These are phyloP conservation scores for Salvator merianae DNA, from an alignment of 2,113 vertebrate genomes.

Conservation along the genomic window DNA sequence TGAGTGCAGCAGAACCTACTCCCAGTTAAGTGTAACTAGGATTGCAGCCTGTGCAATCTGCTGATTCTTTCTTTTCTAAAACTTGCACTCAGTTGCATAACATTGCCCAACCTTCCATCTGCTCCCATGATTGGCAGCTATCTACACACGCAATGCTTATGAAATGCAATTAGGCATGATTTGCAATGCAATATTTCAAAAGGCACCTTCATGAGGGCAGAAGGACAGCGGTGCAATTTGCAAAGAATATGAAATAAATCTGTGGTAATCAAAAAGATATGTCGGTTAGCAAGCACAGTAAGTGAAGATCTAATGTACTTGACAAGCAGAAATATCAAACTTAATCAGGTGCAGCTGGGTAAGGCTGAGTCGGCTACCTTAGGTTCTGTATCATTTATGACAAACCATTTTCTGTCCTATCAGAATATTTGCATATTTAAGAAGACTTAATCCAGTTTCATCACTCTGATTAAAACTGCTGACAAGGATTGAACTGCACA, in stretches of 20 bases:
- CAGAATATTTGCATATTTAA: constrained; percentile 66
- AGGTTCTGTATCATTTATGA: constrained; percentile 55
- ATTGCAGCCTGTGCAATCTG: not conserved
- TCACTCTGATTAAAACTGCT: constrained; percentile 63
- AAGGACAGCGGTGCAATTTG: not conserved
- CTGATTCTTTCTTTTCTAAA: constrained; percentile 3
- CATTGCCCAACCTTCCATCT: not conserved
- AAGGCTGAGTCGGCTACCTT: constrained; percentile 17
- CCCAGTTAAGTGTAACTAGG: not conserved
- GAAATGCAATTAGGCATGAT: constrained; percentile 19
- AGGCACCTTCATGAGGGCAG: constrained; percentile 13
- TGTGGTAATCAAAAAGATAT: constrained; percentile 17
- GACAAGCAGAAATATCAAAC: constrained; percentile 41
- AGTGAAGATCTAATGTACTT: constrained; percentile 23
- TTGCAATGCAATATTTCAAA: constrained; percentile 25
- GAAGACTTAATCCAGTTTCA: constrained; percentile 63
- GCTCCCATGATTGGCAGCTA: not conserved
- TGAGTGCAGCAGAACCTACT: not conserved
- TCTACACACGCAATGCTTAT: not conserved
- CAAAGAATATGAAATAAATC: constrained; percentile 28
- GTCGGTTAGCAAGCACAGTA: constrained; percentile 34
- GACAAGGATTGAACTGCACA: constrained; percentile 48
- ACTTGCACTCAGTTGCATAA: not conserved
- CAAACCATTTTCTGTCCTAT: constrained; percentile 48
- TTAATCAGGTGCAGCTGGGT: constrained; percentile 39